These are phyloP conservation scores for Stigmatopora argus DNA, from an alignment of 2,113 vertebrate genomes.

Conservation along the genomic window DNA sequence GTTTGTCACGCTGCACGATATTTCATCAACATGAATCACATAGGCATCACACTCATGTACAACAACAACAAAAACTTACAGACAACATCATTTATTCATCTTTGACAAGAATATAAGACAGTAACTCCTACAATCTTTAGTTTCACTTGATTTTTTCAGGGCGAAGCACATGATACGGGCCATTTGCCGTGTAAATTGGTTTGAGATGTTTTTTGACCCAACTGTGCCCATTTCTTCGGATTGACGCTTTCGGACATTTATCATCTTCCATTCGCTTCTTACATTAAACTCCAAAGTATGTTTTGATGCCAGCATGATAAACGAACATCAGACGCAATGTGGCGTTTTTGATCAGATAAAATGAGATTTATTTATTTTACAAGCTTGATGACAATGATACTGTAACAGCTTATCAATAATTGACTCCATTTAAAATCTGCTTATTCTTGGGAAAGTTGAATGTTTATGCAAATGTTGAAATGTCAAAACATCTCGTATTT, in stretches of 20 bases:
- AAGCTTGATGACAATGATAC: no score
- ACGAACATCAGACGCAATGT: background rate
- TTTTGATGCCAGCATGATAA: background rate
- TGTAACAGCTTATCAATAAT: no score
- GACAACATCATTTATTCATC: background rate
- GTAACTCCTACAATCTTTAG: background rate
- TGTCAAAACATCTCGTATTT: no score
- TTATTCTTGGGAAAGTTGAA: no score
- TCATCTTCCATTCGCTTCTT: background rate
- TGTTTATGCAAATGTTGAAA: no score
- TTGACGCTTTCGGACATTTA: background rate
- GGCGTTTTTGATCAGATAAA: no score
- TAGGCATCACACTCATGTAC: background rate
- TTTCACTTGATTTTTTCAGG: background rate
- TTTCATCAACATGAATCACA: background rate
- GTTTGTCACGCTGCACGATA: background rate
- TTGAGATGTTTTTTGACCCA: background rate
- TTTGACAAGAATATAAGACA: background rate
- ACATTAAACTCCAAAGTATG: background rate
- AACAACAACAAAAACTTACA: background rate
- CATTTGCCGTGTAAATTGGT: constrained; percentile 6
- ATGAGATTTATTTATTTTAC: no score
- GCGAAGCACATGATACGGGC: background rate
- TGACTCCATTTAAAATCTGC: no score
- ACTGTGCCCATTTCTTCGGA: background rate